These are phyloP conservation scores for Saxicola maurus DNA, from an alignment of 2,797 vertebrate genomes.

Conservation along the genomic window DNA sequence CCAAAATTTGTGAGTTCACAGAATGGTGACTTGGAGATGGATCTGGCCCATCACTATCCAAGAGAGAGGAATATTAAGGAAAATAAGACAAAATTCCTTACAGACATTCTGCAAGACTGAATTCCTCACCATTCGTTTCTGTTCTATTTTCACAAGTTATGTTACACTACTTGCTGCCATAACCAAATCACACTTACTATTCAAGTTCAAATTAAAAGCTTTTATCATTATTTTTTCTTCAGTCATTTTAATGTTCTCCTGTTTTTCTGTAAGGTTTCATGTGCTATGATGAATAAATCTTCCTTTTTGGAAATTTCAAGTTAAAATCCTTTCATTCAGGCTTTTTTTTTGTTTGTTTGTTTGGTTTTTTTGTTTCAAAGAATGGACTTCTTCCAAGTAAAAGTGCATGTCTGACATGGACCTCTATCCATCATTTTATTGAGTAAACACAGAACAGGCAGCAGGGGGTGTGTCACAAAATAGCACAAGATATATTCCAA, in stretches of 20 bases:
- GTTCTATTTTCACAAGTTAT: background rate
- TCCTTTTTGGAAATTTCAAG: background rate
- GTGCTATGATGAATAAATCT: background rate
- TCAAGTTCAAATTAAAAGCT: background rate
- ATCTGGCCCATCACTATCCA: background rate
- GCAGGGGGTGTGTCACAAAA: background rate
- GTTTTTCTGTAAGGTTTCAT: background rate
- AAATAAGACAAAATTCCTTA: background rate
- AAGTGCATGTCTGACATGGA: background rate
- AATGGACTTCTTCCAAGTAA: background rate
- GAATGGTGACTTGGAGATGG: background rate
- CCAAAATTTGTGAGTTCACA: background rate
- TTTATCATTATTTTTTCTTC: background rate
- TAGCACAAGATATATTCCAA: constrained; percentile 3
- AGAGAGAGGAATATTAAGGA: background rate
- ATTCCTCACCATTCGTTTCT: background rate
- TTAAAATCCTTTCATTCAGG: background rate
- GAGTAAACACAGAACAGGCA: background rate
- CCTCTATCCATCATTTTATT: constrained; percentile 10
- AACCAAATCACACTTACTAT: background rate
- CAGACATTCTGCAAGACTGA: background rate
- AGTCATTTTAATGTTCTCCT: background rate
- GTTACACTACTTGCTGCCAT: background rate
- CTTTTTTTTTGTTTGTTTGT: accelerated
- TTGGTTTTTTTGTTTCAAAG: background rate